Base-by-base conservation (phyloP, 2,888 invertebrate genomes). In the Thysanoteuthis rhombus region DNA sequence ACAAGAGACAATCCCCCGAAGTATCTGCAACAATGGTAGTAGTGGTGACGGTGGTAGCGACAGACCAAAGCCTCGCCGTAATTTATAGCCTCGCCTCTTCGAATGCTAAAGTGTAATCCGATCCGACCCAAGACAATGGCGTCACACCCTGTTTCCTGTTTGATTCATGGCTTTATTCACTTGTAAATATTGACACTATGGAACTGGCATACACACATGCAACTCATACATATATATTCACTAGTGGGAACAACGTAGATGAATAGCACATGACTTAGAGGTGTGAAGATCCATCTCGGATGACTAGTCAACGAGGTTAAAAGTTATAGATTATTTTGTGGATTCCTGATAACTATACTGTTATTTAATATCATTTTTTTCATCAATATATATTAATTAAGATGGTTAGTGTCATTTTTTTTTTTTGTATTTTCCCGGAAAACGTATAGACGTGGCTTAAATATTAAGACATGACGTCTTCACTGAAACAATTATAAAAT, bases 91-190 rank as follows among this genome's bases (percentile, higher is more conserved):
- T 75, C 75, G n/a, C 75, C 75, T 75, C 75, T 75, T 75, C 25
- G 75, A 75, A 75, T 75, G n/a, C 75, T 75, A 75, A 75, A 75
- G n/a, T 75, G 75, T 75, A 75, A 75, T 75, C 75, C 75, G 75
- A 75, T 75, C 75, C 75, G n/a, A 75, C 16, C 36, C 75, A 36
- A 75, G 75, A 75, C 75, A 75, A 75, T 75, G 75, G 75, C 75
- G 75, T 75, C 75, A 75, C 75, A 75, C 75, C 75, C 75, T 75
- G n/a, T 75, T 75, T 75, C 75, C 75, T n/a, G n/a, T 75, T 75
- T 75, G 75, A 75, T 75, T 75, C 75, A 75, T 75, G n/a, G n/a
- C 75, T 36, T n/a, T 12, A 75, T 75, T 75, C 75, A 75, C 75
- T 75, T 75, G 75, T 75, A 75, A 75, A 75, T 75, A 75, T 75